A percentile compares a stretch with the other conserved stretches of the same genome.
Conservation (phyloP, 2,113 vertebrate species). For the Naja naja region DNA sequence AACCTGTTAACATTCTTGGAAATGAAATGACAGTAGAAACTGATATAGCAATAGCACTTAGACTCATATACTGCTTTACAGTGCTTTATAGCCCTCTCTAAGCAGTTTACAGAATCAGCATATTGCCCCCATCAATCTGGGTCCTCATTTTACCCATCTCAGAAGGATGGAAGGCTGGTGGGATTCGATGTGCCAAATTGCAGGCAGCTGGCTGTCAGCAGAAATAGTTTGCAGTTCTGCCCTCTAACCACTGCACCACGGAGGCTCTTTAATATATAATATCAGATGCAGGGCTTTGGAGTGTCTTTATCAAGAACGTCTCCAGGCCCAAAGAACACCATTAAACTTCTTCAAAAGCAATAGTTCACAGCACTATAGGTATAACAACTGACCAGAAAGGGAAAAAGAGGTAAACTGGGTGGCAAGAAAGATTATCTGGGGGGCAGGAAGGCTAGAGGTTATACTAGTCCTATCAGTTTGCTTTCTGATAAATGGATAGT, state of each 20-base stretch:
- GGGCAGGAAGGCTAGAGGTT: not conserved
- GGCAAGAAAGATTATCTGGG: not conserved
- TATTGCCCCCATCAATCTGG: too few species aligned
- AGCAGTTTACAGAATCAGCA: too few species aligned
- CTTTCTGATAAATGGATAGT: not conserved
- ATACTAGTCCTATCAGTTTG: not conserved
- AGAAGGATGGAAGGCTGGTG: too few species aligned
- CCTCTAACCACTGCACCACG: too few species aligned
- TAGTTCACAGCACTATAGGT: not conserved
- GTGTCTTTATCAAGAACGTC: not conserved
- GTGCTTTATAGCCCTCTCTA: too few species aligned
- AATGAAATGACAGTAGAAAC: not conserved
- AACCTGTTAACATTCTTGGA: not conserved
- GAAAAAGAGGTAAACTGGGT: not conserved
- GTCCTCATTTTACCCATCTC: too few species aligned
- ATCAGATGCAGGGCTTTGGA: not conserved
- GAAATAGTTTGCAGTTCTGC: too few species aligned
- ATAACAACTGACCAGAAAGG: not conserved
- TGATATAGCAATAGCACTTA: not conserved
- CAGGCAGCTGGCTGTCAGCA: too few species aligned
- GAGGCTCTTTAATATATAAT: too few species aligned
- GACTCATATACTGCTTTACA: too few species aligned
- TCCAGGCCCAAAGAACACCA: not conserved
- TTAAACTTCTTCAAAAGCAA: not conserved
- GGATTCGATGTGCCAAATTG: too few species aligned